phyloP scores from a whole-genome alignment of 2,888 invertebrate genomes.

The Spilarctia lutea region DNA sequence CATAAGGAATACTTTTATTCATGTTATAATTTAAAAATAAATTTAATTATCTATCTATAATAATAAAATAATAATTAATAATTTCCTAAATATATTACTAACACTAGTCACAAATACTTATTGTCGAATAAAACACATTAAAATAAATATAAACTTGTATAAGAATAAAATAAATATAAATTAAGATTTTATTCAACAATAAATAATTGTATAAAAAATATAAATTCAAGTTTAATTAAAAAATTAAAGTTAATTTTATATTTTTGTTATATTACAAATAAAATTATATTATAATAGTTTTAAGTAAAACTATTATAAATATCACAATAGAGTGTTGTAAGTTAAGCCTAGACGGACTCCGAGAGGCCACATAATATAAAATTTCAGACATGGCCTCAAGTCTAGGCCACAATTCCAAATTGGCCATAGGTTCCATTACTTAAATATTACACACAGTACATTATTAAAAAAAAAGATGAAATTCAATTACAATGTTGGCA shows the following conservation, averaged over 20 bases:
- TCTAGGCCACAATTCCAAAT: neutral
- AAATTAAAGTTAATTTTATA: too few relatives aligned
- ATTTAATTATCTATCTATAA: slow-evolving; percentile 3
- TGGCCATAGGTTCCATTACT: slow-evolving; percentile 1
- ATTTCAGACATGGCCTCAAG: neutral
- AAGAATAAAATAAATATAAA: slow-evolving; percentile 8
- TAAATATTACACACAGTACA: too few relatives aligned
- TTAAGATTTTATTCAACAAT: slow-evolving; percentile 19
- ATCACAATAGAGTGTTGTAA: slow-evolving; percentile 46
- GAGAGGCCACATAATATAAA: neutral
- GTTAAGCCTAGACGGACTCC: slow-evolving; percentile 7
- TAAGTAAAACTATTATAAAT: slow-evolving; percentile 34
- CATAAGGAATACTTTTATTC: slow-evolving; percentile 34
- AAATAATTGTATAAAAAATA: slow-evolving; percentile 11
- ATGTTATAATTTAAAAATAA: slow-evolving; percentile 24
- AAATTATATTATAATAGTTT: too few relatives aligned
- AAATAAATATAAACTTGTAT: neutral
- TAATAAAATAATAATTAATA: too few relatives aligned
- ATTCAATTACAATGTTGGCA: neutral
- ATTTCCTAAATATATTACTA: too few relatives aligned
- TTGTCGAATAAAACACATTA: slow-evolving; percentile 5
- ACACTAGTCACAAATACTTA: slow-evolving; percentile 7
- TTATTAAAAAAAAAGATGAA: neutral
- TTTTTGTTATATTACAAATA: too few relatives aligned
- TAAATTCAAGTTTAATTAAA: slow-evolving; percentile 26